Evolutionary conservation across 2,888 invertebrate species (phyloP).

Genomic region (Trissoscelio sp.): DNA sequence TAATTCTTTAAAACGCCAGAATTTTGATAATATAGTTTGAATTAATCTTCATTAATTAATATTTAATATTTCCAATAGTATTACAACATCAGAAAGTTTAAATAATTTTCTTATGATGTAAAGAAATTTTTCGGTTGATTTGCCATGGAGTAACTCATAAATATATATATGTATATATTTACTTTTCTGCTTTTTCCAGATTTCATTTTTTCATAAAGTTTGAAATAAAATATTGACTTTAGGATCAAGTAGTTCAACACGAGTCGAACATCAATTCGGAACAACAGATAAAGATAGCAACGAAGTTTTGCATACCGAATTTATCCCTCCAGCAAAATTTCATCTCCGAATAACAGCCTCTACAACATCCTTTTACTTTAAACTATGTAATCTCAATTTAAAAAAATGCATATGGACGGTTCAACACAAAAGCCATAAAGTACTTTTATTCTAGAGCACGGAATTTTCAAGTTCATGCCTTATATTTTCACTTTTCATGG

Average conservation of each 20-base stretch:
- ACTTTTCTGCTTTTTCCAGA: not conserved
- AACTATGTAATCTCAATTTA: constrained; percentile 41
- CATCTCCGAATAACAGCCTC: constrained; percentile 14
- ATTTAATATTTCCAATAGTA: too few relatives aligned
- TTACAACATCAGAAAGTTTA: too few relatives aligned
- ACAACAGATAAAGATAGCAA: constrained; percentile 30
- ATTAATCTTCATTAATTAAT: too few relatives aligned
- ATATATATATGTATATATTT: not conserved
- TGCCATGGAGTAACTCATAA: too few relatives aligned
- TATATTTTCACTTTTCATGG: constrained; percentile 31
- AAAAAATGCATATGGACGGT: constrained; percentile 17
- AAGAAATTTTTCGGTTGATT: too few relatives aligned
- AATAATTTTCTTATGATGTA: too few relatives aligned
- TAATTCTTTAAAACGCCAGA: too few relatives aligned
- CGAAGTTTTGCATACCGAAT: constrained; percentile 32
- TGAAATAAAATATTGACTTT: constrained; percentile 29
- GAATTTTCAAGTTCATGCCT: constrained; percentile 39
- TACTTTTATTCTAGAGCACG: constrained; percentile 44
- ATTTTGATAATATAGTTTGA: too few relatives aligned
- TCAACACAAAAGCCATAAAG: constrained; percentile 20
- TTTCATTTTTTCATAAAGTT: not conserved
- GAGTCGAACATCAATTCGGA: constrained; percentile 14
- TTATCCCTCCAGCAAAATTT: constrained; percentile 17
- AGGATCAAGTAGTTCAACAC: constrained; percentile 26
- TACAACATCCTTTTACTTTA: constrained; percentile 41